Conservation (phyloP, 2,113 vertebrate species). For the Hystrix cristata region DNA sequence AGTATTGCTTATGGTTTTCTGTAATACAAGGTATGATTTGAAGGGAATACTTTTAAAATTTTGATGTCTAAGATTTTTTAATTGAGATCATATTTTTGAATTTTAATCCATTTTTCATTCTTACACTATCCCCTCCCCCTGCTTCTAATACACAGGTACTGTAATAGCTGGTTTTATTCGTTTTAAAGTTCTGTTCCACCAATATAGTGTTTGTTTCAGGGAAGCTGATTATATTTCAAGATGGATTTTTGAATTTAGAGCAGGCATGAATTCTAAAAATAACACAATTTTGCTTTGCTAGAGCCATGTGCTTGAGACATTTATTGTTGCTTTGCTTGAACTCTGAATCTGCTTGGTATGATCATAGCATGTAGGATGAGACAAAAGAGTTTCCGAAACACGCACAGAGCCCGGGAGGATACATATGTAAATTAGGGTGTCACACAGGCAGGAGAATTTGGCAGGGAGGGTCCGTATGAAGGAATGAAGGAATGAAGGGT, state of each 20-base stretch:
- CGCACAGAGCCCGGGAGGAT: background rate
- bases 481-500: background rate
- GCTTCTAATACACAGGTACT: background rate
- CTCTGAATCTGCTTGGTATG: background rate
- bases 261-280: background rate
- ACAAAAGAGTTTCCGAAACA: background rate
- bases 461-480: background rate
- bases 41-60: slow-evolving; percentile 2
- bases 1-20: background rate
- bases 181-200: background rate
- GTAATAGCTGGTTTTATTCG: background rate
- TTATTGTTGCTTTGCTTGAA: background rate
- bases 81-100: background rate
- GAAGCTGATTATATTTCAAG: background rate
- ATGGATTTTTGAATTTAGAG: background rate
- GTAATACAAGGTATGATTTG: background rate
- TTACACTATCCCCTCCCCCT: background rate
- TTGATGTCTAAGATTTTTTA: background rate
- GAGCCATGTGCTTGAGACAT: background rate
- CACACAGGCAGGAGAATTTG: background rate
- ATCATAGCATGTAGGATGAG: background rate
- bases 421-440: background rate
- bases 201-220: background rate
- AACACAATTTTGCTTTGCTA: background rate
- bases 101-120: background rate